Evolutionary conservation across 2,797 vertebrate species (phyloP), one percentile per base, ranked within the genome.

Genomic region (Pampus argenteus): DNA sequence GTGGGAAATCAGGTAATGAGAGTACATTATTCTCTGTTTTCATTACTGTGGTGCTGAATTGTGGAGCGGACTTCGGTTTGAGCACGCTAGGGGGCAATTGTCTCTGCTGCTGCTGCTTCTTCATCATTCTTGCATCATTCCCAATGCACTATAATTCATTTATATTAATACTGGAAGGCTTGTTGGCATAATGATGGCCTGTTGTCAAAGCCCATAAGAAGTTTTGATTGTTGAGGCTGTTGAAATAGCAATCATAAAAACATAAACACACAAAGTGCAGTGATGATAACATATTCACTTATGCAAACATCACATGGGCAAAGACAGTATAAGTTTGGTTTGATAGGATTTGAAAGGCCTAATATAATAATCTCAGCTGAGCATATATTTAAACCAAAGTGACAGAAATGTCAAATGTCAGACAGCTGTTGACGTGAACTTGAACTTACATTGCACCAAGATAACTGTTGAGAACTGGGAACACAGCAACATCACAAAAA

Each of bases 1-100:
- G 63, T 68, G 66, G 45, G 51, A 79, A 71, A 73, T 77, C 10
- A 63, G 51, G 42, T 72, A 76, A 79, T 79, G 65, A n/a, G 45
- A 22, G 69, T 71, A 78, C 51, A 71, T 74, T 82, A 66, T 76
- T 77, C 62, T 84, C 45, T 45, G 55, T 74, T 74, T 78, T 71
- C 76, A 76, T 81, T 54, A 68, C 40, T 56, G 31, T 23, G 50
- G 50, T 66, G 38, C 60, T 67, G 58, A 66, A 67, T 64, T 17
- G 18, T 63, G 51, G 36, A 54, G 61, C 31, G 65, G 36, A 55
- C 34, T 40, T 65, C 52, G 72, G 60, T 62, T 63, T 4, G 1
- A 34, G 38, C 36, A 18, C 22, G 0, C 25, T 13, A 22, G 38
- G 72, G 63, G 74, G 31, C 17, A 23, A 74, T 55, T 51, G 36